Evolutionary conservation across 2,888 invertebrate species (phyloP).

Genomic region (Lordiphosa andalusiaca): DNA sequence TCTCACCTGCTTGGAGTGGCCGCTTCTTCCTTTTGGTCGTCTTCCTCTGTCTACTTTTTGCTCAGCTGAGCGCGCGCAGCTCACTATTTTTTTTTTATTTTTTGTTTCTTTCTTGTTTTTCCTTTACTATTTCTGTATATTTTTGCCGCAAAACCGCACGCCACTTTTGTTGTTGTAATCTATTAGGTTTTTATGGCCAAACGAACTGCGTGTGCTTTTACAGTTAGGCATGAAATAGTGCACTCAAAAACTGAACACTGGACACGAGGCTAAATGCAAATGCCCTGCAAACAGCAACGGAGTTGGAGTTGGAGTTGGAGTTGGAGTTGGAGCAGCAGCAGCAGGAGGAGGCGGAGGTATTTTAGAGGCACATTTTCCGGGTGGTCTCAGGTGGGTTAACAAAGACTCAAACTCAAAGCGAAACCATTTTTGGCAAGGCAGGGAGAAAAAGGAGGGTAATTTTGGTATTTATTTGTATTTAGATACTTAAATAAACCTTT

Average conservation of each 20-base stretch:
- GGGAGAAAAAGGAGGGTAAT: too few relatives aligned
- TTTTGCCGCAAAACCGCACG: conserved; percentile 15
- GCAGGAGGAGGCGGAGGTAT: too few relatives aligned
- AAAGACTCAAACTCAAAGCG: too few relatives aligned
- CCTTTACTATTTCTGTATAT: conserved; percentile 1
- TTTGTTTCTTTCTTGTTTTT: conserved; percentile 14
- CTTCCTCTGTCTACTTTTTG: conserved; percentile 4
- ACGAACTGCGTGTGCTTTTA: conserved; percentile 16
- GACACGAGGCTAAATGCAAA: conserved; percentile 5
- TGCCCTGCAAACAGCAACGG: not conserved
- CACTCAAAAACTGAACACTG: not conserved
- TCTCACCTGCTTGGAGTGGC: conserved; percentile 2
- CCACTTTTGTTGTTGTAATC: conserved; percentile 28
- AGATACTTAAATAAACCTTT: too few relatives aligned
- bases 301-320: too few relatives aligned
- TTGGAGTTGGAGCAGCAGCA: too few relatives aligned
- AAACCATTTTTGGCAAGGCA: too few relatives aligned
- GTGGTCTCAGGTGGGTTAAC: not conserved
- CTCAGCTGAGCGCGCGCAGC: conserved; percentile 13
- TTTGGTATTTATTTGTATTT: too few relatives aligned
- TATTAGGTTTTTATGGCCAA: conserved; percentile 15
- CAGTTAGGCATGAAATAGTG: conserved; percentile 13
- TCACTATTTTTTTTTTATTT: conserved; percentile 24
- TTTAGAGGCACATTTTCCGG: not conserved
- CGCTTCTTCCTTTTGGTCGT: conserved; percentile 4